Base-by-base conservation (phyloP, 2,113 vertebrate species). In the Polypterus senegalus region DNA sequence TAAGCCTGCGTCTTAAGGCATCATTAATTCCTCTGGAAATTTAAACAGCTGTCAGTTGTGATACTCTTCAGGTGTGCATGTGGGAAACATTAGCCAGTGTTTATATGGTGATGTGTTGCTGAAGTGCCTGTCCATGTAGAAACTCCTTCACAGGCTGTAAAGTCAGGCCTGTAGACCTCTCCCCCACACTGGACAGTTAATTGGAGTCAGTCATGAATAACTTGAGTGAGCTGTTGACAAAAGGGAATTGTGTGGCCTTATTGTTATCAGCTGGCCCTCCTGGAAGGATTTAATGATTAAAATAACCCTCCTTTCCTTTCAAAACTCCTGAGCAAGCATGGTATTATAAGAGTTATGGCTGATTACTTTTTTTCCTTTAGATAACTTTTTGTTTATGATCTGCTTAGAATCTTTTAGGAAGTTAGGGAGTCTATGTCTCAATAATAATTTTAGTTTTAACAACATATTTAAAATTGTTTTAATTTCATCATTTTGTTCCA, bases 41-140 rank as follows among this genome's bases (percentile, higher is more conserved):
- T 90, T 87, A 88, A 89, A 88, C 87, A 90, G 82, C 81, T 88
- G 86, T 88, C 85, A 83, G 71, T 80, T 81, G 80, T 88, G 82
- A 84, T 71, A 79, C 74, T 82, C 75, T 74, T 84, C 84, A 83
- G 86, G 85, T 86, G 79, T 80, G 79, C 83, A 86, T 86, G 83
- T 86, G 82, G 83, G 80, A 85, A 83, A 85, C 81, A 86, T 87
- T 88, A 88, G 77, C 79, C 62, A 63, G 69, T 88, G 85, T 87
- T 84, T 87, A 86, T 82, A 84, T 86, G 76, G 77, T 65, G 69
- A 76, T 70, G 77, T 82, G 77, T 79, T 86, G 79, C 80, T 86
- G 83, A 88, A 85, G 73, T n/a, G 70, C 71, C 78, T 83, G 73
- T 69, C 77, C 65, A 70, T 72, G 80, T 74, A 77, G 76, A 86